A percentile compares a stretch with the other conserved stretches of the same genome.
Conservation (phyloP, 2,888 invertebrate genomes). For the Panopea generosa region DNA sequence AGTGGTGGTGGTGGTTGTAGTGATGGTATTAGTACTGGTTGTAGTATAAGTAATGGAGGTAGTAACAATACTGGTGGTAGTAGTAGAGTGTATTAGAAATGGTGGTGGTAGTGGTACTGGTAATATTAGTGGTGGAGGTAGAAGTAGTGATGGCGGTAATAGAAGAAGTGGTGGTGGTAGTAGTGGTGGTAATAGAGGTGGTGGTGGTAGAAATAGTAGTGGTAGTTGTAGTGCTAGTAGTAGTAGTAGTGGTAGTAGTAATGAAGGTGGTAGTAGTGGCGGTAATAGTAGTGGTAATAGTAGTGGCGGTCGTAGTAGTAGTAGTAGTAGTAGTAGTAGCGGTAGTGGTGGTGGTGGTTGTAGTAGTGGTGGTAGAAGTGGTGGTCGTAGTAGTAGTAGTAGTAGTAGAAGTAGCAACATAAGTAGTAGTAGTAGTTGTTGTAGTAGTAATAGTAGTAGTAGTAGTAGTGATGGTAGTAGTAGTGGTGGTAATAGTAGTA, state of each 20-base stretch:
- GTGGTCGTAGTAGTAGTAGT: constrained; percentile 1
- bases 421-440: constrained; percentile 4
- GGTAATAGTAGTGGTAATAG: background rate
- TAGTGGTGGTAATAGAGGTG: background rate
- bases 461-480: constrained; percentile 7
- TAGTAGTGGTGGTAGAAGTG: constrained; percentile 3
- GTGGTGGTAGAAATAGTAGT: constrained; percentile 4
- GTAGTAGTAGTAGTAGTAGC: background rate
- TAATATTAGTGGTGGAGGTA: constrained; percentile 1
- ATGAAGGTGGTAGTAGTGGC: background rate
- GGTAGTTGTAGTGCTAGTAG: background rate
- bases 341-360: constrained; percentile 2
- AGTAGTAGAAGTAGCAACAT: constrained; percentile 1
- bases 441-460: constrained; percentile 4
- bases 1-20: no score
- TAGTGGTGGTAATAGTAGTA: constrained; percentile 4
- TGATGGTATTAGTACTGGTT: no score
- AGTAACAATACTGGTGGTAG: background rate
- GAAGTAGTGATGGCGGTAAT: constrained; percentile 10
- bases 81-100: background rate
- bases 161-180: background rate
- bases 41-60: background rate
- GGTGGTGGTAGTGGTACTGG: background rate
- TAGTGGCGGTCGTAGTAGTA: background rate
- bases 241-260: constrained; percentile 1